Evolutionary conservation across 2,888 invertebrate genomes (phyloP).

Genomic region (Erebia ligea): DNA sequence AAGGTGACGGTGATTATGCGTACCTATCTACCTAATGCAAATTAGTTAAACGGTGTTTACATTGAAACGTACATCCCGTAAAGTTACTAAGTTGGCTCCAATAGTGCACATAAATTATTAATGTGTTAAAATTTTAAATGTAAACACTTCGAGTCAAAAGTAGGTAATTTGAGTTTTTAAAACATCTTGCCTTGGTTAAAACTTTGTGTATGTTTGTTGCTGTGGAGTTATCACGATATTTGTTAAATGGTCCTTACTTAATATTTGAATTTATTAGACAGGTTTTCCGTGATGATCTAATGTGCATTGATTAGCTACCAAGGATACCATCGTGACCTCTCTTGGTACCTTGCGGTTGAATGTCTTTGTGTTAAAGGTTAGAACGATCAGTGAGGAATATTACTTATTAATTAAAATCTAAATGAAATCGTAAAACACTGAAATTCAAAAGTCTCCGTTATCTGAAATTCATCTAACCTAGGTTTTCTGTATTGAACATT

Average conservation of each 20-base stretch:
- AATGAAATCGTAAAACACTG: neutral
- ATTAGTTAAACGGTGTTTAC: constrained; percentile 19
- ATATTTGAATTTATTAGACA: constrained; percentile 60
- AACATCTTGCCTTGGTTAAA: neutral
- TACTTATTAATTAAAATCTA: neutral
- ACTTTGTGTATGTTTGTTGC: neutral
- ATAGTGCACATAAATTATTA: neutral
- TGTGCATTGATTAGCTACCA: constrained; percentile 67
- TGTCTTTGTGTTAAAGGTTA: constrained; percentile 9
- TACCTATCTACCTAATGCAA: constrained; percentile 23
- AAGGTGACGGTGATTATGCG: constrained; percentile 17
- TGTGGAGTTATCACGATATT: constrained; percentile 18
- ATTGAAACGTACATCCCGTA: constrained; percentile 11
- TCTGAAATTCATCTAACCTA: neutral
- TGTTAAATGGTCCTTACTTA: constrained; percentile 19
- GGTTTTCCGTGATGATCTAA: constrained; percentile 74
- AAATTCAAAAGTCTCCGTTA: neutral
- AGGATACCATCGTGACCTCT: constrained; percentile 49
- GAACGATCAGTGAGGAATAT: neutral
- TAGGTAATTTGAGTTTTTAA: constrained; percentile 20
- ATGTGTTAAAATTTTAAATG: neutral
- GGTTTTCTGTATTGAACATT: neutral
- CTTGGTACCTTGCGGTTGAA: constrained; percentile 12
- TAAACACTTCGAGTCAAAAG: constrained; percentile 14
- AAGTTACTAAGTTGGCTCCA: constrained; percentile 1